These are phyloP conservation scores for Drosophila bifasciata DNA, from an alignment of 1,140 invertebrate genomes.

Conservation along the genomic window DNA sequence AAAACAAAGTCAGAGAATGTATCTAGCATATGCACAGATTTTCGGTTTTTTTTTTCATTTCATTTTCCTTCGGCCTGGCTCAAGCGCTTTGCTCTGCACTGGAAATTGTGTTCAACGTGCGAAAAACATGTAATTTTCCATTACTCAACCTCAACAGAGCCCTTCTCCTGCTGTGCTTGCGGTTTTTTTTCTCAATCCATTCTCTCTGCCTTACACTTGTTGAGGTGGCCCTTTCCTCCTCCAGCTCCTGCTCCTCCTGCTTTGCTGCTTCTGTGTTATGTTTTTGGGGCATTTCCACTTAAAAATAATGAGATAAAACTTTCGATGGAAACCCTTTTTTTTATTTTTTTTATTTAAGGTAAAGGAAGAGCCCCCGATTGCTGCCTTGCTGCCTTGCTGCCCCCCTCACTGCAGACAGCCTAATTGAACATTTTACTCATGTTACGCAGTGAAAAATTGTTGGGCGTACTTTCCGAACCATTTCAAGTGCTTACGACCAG, in stretches of 20 bases:
- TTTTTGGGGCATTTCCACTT: constrained; percentile 45
- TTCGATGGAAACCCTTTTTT: constrained; percentile 60
- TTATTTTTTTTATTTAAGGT: constrained; percentile 19
- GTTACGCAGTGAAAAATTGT: constrained; percentile 33
- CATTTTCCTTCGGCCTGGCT: too few relatives aligned
- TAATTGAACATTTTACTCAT: constrained; percentile 72
- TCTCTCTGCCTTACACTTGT: constrained; percentile 21
- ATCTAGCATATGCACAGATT: constrained; percentile 19
- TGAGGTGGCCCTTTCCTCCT: constrained; percentile 15
- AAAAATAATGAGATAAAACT: constrained; percentile 67
- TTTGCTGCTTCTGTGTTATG: too few relatives aligned
- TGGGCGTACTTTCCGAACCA: constrained; percentile 56
- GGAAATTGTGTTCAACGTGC: constrained; percentile 78
- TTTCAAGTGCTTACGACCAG: constrained; percentile 53
- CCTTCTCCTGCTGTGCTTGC: constrained; percentile 23
- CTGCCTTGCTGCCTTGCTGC: not conserved
- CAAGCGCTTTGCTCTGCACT: constrained; percentile 39
- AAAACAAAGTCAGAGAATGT: constrained; percentile 6
- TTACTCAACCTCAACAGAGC: constrained; percentile 50
- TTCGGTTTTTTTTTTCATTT: constrained; percentile 24
- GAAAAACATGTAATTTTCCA: constrained; percentile 70
- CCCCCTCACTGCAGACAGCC: too few relatives aligned
- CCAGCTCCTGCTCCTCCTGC: too few relatives aligned
- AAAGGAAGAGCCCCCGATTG: constrained; percentile 16
- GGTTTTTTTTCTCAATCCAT: constrained; percentile 38